Percentiles rank a stretch among this genome's conserved stretches.
Evolutionary conservation across 2,888 invertebrate genomes (phyloP).

Genomic region (Nemoura dubitans): DNA sequence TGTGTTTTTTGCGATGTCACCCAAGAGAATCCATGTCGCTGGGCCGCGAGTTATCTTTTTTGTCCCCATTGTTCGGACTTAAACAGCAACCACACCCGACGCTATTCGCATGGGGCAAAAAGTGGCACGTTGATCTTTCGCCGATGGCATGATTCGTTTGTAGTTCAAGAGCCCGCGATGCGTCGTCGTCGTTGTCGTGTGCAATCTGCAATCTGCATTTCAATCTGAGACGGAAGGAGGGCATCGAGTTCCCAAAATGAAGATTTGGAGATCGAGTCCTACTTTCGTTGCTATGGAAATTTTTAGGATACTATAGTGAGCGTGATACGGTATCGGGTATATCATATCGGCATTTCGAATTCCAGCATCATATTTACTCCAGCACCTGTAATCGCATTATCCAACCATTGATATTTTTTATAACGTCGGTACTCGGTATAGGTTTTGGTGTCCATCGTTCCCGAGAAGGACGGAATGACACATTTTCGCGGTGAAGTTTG

Average conservation of each 20-base stretch:
- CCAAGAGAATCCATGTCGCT: background rate
- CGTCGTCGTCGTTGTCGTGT: background rate
- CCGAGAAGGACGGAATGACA: too few species aligned
- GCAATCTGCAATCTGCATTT: constrained; percentile 4
- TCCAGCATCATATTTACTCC: too few species aligned
- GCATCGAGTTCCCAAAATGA: background rate
- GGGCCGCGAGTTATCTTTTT: background rate
- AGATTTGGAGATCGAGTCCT: background rate
- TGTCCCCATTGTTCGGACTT: background rate
- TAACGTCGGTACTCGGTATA: too few species aligned
- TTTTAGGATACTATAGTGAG: too few species aligned
- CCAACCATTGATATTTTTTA: too few species aligned
- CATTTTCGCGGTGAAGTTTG: background rate
- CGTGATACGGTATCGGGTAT: too few species aligned
- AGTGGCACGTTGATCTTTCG: constrained; percentile 12
- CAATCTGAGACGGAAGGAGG: background rate
- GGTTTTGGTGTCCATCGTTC: too few species aligned
- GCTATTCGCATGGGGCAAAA: background rate
- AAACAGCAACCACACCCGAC: background rate
- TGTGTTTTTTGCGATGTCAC: constrained; percentile 3
- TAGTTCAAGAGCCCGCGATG: background rate
- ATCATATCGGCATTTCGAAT: too few species aligned
- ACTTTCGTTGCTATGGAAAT: background rate
- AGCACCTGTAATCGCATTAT: too few species aligned
- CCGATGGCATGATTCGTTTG: background rate